These are phyloP conservation scores for Anguilla japonica DNA, from an alignment of 2,113 vertebrate genomes.

Conservation along the genomic window DNA sequence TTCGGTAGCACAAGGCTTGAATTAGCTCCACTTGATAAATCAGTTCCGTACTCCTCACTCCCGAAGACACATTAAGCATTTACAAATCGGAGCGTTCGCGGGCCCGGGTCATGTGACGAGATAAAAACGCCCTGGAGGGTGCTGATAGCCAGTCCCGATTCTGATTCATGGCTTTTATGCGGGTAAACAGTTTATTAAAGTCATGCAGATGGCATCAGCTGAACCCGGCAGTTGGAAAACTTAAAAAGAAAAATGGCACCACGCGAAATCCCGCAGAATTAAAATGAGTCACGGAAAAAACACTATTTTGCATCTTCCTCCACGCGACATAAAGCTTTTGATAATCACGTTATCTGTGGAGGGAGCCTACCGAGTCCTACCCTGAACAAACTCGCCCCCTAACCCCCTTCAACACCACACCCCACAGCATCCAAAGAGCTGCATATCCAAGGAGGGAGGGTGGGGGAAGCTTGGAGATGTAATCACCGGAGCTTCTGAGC, in stretches of 20 bases:
- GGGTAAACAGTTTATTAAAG: slow-evolving; percentile 25
- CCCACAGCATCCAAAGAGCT: neutral
- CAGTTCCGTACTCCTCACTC: neutral
- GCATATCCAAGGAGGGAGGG: neutral
- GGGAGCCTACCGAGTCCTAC: neutral
- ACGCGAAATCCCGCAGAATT: neutral
- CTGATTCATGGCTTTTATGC: slow-evolving; percentile 1
- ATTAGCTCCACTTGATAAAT: slow-evolving; percentile 20
- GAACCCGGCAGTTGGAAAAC: neutral
- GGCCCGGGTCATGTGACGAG: neutral
- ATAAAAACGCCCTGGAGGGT: slow-evolving; percentile 1
- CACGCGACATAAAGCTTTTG: slow-evolving; percentile 5
- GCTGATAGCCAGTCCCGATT: neutral
- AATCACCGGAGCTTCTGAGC: neutral
- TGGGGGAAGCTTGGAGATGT: neutral
- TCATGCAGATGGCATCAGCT: slow-evolving; percentile 11
- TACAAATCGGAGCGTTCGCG: neutral
- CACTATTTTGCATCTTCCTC: neutral
- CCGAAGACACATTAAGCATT: neutral
- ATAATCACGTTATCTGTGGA: slow-evolving; percentile 25
- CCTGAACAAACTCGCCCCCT: neutral
- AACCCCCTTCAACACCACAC: neutral
- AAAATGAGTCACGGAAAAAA: slow-evolving; percentile 17
- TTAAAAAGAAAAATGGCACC: neutral
- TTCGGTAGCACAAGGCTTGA: slow-evolving; percentile 6